These are phyloP conservation scores for Allolobophora icterica DNA, from an alignment of 2,888 invertebrate species.

Conservation along the genomic window DNA sequence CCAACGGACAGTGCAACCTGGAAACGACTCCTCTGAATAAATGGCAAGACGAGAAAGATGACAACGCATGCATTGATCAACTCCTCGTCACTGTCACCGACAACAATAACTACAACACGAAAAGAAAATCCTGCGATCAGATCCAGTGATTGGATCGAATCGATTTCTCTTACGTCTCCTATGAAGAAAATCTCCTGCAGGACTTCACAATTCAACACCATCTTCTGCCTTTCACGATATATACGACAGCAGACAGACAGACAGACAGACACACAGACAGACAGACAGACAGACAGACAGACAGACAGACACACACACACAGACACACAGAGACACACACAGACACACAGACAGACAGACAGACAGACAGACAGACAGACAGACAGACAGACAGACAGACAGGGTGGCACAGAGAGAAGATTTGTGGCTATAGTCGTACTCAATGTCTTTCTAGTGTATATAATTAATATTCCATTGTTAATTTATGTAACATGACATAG, in stretches of 20 bases:
- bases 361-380: neutral
- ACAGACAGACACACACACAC: too few species aligned
- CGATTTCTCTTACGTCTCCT: neutral
- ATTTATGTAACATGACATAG: neutral
- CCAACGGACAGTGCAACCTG: neutral
- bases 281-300: too few species aligned
- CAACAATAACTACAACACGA: neutral
- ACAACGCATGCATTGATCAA: neutral
- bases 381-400: neutral
- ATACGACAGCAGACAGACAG: neutral
- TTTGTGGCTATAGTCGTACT: neutral
- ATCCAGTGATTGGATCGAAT: neutral
- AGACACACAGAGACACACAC: too few species aligned
- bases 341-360: neutral
- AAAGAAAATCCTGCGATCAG: neutral
- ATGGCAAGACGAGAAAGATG: neutral
- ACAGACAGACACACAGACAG: too few species aligned
- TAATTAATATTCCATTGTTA: neutral
- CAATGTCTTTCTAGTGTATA: neutral
- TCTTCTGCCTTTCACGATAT: neutral
- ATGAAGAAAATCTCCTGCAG: neutral
- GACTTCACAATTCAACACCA: neutral
- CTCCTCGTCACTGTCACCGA: neutral
- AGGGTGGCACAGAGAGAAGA: neutral
- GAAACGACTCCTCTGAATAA: neutral